Evolutionary conservation across 2,113 vertebrate genomes (phyloP), one percentile per base, ranked within the genome.

Genomic region (Aspiorhynchus laticeps): DNA sequence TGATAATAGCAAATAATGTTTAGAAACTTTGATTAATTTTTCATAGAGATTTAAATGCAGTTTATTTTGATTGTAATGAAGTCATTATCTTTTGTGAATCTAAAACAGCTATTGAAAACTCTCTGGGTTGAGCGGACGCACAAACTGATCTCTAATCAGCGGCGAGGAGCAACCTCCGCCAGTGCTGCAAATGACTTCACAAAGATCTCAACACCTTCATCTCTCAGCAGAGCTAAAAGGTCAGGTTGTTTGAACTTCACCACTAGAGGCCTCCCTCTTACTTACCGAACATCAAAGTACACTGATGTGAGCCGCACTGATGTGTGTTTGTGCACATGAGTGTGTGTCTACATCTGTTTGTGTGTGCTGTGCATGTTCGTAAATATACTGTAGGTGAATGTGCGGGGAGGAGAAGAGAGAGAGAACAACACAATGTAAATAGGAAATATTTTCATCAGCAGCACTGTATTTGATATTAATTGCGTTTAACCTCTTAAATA

Each of bases 231-330:
- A 76, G 79, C 84, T 88, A 86, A 94, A 95, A 95, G 93, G 94
- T 94, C 94, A 93, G 87, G 36, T 85, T 89, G 90, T 94, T 94
- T 94, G 92, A 94, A 94, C 88, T 89, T 79, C 87, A 80, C 88
- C 90, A 86, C 90, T 80, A 88, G 91, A 93, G 91, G 91, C 89
- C 86, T 53, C 90, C 53, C 92, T 91, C 83, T 91, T 83, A 85
- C 28, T 85, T 21, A 65, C 85, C 86, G 83, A 31, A 94, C 93
- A 94, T 94, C 89, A 94, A 94, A 95, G 92, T 84, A 75, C 56
- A 78, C 36, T 73, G 69, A 71, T 85, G 26, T 79, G 10, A 93
- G 88, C 90, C 89, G 91, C 82, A 88, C 77, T 53, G 85, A 88
- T 36, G n/a, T 51, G 43, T 15, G 65, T 53, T 7, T 86, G 28